These are phyloP conservation scores for Lepidostoma basale DNA, from an alignment of 1,140 invertebrate species.

Conservation along the genomic window DNA sequence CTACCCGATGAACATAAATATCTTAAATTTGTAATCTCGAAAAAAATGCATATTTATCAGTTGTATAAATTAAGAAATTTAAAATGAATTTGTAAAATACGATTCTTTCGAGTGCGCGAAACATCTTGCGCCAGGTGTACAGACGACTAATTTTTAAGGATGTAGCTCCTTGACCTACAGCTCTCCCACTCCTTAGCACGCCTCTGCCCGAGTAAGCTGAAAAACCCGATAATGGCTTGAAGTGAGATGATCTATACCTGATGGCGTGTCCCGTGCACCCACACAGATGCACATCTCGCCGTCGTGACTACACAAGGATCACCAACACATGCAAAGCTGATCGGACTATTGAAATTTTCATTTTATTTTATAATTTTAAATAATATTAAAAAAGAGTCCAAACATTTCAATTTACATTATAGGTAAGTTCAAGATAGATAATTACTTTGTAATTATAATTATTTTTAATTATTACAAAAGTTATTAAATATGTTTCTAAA, in stretches of 20 bases:
- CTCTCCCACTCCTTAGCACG: conserved; percentile 51
- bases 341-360: background rate
- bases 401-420: too few relatives aligned
- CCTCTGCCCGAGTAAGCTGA: conserved; percentile 6
- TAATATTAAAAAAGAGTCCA: background rate
- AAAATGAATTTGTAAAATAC: too few relatives aligned
- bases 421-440: too few relatives aligned
- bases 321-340: background rate
- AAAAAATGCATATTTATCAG: too few relatives aligned
- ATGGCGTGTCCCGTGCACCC: conserved; percentile 28
- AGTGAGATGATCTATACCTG: conserved; percentile 41
- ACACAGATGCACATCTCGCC: conserved; percentile 2
- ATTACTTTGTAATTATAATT: too few relatives aligned
- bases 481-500: too few relatives aligned
- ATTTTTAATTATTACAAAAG: too few relatives aligned
- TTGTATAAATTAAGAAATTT: too few relatives aligned
- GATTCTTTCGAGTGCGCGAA: too few relatives aligned
- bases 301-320: background rate
- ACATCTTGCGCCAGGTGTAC: conserved; percentile 51
- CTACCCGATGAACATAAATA: too few relatives aligned
- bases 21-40: too few relatives aligned
- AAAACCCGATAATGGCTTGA: conserved; percentile 31
- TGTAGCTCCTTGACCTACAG: conserved; percentile 51
- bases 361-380: background rate
- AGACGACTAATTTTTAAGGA: conserved; percentile 54